phyloP scores from a whole-genome alignment of 2,113 vertebrate genomes.

The Bubo blakistoni region DNA sequence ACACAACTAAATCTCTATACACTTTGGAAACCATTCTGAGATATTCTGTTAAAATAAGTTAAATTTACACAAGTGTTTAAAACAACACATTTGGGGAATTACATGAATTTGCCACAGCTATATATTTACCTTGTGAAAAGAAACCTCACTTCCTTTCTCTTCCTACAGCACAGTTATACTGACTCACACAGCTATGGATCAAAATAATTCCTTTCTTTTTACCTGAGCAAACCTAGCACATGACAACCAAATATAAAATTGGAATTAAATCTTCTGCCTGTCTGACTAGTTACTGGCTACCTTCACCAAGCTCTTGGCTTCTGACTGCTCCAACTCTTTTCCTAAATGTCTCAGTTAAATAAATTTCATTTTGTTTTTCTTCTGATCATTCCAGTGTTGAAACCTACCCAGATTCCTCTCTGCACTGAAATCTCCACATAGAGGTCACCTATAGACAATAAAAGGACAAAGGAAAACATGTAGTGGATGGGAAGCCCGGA shows the following conservation, averaged over 20 bases:
- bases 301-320: background rate
- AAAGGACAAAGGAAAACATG: background rate
- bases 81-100: background rate
- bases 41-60: background rate
- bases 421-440: background rate
- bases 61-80: background rate
- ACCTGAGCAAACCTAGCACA: background rate
- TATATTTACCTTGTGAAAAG: background rate
- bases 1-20: background rate
- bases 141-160: background rate
- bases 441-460: rapidly evolving
- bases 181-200: background rate
- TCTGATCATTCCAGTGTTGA: background rate
- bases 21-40: background rate
- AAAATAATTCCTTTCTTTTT: background rate
- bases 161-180: background rate
- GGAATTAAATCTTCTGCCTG: background rate
- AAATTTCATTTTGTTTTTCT: background rate
- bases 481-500: background rate
- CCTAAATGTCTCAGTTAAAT: background rate
- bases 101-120: background rate
- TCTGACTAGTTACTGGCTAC: background rate
- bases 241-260: background rate
- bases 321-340: background rate
- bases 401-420: background rate